phyloP scores from a whole-genome alignment of 2,113 vertebrate species.

The Leptodactylus fuscus region DNA sequence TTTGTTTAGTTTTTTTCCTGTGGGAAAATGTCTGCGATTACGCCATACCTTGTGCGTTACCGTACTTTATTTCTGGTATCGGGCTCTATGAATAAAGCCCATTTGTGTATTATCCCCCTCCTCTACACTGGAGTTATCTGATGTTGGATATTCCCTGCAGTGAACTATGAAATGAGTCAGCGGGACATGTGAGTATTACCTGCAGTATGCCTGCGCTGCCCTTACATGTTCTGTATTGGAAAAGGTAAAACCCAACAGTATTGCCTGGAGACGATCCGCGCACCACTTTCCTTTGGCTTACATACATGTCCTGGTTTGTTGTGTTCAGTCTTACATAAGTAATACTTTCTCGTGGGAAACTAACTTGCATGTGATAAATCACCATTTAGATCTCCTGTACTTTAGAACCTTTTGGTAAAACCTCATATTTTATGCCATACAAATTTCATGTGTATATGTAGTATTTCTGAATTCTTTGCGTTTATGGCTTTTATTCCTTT shows the following conservation, averaged over 20 bases:
- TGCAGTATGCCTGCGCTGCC: not conserved
- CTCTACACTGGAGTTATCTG: not conserved
- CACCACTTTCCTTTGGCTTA: not conserved
- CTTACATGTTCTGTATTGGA: conserved; percentile 13
- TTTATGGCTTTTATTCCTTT: too few relatives aligned
- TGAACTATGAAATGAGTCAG: conserved; percentile 1
- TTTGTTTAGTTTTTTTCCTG: too few relatives aligned
- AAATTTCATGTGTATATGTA: too few relatives aligned
- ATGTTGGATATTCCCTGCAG: not conserved
- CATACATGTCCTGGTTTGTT: conserved; percentile 12
- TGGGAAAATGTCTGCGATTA: too few relatives aligned
- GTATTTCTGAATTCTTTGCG: too few relatives aligned
- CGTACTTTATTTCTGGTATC: too few relatives aligned
- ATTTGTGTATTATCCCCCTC: not conserved
- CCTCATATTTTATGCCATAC: too few relatives aligned
- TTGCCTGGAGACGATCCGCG: conserved; percentile 23
- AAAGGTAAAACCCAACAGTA: conserved; percentile 8
- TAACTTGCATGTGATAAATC: not conserved
- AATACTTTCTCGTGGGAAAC: conserved; percentile 35
- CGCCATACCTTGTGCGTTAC: too few relatives aligned
- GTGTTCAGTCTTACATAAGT: not conserved
- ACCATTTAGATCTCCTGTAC: too few relatives aligned
- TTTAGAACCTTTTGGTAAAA: too few relatives aligned
- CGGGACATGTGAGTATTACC: not conserved
- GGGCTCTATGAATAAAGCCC: too few relatives aligned